Conservation (phyloP, 2,888 invertebrate genomes). For the Cosmopolites sordidus region DNA sequence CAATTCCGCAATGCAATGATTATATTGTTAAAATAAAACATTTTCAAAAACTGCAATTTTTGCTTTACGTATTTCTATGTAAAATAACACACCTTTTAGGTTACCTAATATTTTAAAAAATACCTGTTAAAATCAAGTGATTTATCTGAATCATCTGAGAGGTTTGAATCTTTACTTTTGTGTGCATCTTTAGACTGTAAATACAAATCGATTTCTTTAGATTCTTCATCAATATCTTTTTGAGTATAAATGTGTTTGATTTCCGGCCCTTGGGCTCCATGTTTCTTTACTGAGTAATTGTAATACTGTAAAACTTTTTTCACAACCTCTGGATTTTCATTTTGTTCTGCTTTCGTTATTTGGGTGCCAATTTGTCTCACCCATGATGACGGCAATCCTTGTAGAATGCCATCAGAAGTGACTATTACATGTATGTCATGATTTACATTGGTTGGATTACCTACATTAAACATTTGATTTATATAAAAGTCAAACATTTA, state of each 20-base stretch:
- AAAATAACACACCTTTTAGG: too few relatives aligned
- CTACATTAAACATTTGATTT: conserved; percentile 5
- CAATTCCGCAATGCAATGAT: too few relatives aligned
- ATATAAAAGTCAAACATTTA: too few relatives aligned
- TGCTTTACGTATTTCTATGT: too few relatives aligned
- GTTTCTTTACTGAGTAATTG: conserved; percentile 81
- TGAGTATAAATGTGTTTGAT: conserved; percentile 81
- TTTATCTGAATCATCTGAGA: conserved; percentile 29
- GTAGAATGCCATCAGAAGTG: conserved; percentile 78
- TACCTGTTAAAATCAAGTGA: conserved; percentile 3
- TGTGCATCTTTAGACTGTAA: conserved; percentile 69
- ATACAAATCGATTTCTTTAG: conserved; percentile 75
- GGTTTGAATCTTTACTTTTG: conserved; percentile 55
- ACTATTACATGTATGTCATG: conserved; percentile 84
- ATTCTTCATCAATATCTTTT: conserved; percentile 75
- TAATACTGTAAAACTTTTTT: conserved; percentile 88
- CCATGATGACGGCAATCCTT: conserved; percentile 84
- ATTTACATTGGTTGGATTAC: conserved; percentile 75
- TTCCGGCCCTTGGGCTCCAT: conserved; percentile 62
- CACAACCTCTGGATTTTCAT: conserved; percentile 85
- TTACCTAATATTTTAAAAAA: neutral
- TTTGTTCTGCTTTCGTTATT: conserved; percentile 81
- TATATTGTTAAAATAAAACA: too few relatives aligned
- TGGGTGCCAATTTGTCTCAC: conserved; percentile 72
- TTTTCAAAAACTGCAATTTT: too few relatives aligned